Conservation (phyloP, 23 tunicate genomes). For the Halocynthia roretzi region DNA sequence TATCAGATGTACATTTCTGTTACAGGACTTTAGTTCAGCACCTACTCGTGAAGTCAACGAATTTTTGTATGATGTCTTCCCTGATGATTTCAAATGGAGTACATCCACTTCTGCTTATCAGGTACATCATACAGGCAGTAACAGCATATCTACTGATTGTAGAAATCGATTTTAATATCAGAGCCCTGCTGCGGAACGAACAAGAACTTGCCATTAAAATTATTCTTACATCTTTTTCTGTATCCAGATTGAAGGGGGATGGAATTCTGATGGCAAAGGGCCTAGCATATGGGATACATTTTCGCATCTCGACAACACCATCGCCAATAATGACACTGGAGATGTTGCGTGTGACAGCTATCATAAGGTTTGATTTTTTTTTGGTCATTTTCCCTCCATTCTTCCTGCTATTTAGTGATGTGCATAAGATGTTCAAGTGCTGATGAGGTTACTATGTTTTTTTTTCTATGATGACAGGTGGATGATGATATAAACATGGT, state of each 20-base stretch:
- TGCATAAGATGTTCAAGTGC: background rate
- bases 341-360: slow-evolving; percentile 98
- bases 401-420: background rate
- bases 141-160: background rate
- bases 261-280: slow-evolving; percentile 97
- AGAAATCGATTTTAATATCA: background rate
- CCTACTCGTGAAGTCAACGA: slow-evolving; percentile 55
- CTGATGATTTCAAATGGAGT: slow-evolving; percentile 92
- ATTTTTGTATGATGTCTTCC: slow-evolving; percentile 70
- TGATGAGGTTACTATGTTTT: background rate
- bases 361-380: slow-evolving; percentile 66
- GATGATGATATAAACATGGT: slow-evolving; percentile 77
- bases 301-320: slow-evolving; percentile 47
- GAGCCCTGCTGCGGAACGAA: background rate
- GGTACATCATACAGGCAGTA: slow-evolving; percentile 9
- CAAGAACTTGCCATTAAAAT: background rate
- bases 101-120: slow-evolving; percentile 96
- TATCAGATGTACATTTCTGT: background rate
- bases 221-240: background rate
- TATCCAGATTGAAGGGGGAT: slow-evolving; percentile 91
- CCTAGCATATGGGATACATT: slow-evolving; percentile 93
- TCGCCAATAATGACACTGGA: slow-evolving; percentile 83
- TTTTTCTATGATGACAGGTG: slow-evolving; percentile 16
- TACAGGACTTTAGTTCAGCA: slow-evolving; percentile 64
- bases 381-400: background rate